Evolutionary conservation across 2,888 invertebrate species (phyloP), one percentile per base, ranked within the genome.

Genomic region (Nemotelus pantherinus): DNA sequence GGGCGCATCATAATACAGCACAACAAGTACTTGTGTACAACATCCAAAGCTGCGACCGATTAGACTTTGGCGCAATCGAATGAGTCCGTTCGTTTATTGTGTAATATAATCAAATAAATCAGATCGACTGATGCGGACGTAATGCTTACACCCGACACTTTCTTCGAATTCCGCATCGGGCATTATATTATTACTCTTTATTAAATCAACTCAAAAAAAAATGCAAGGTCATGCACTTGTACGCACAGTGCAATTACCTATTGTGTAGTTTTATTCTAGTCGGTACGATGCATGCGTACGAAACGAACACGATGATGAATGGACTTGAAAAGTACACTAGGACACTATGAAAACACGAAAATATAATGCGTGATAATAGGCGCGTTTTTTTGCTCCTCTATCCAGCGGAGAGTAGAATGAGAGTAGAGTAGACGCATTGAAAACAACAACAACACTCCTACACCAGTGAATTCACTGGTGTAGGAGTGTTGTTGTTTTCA

Each of bases 171-270:
- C 44, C 55, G 41, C 10, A 3, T 25, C 25, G 25, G 25, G 25
- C 50, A 39, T 9, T 50, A 68, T 68, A 53, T 10, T 70, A 70
- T 50, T 41, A 41, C 53, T 9, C 50, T 43, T 43, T 70, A 70
- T 70, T 70, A 70, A 70, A 70, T 70, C 55, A 55, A 70, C 55
- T 47, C 43, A 70, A 7, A 41, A 70, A n/a, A 68, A 70, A 70
- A 70, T 70, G 70, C 70, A 70, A 70, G 70, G 70, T 70, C 70
- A 70, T 70, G 70, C 70, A 70, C 70, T 68, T 70, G 70, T n/a
- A 70, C 50, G 70, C 55, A 53, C n/a, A 70, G 70, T 70, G 70
- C 70, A 70, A 70, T 70, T 70, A 70, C 70, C 70, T 70, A 55
- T 55, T 70, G 53, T 43, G n/a, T 25, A 55, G 53, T 70, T 55